Evolutionary conservation across 2,113 vertebrate genomes (phyloP), one percentile per base, ranked within the genome.

Genomic region (Carettochelys insculpta): DNA sequence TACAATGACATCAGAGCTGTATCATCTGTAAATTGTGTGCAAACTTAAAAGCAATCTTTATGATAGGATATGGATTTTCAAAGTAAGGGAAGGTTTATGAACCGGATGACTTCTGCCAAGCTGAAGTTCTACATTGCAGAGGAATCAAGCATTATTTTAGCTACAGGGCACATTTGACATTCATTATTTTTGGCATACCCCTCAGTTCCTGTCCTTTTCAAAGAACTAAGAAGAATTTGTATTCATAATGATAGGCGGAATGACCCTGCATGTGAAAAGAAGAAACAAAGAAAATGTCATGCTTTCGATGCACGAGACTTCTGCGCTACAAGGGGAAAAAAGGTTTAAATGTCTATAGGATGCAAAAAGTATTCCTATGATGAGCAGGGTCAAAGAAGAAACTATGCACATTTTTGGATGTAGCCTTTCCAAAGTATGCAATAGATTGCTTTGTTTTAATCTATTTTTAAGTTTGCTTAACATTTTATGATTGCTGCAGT

Each of bases 201-300:
- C 10, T 50, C 94, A 75, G n/a, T 94, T 94, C 86, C 85, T 92
- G 94, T 96, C 92, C 87, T 95, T 97, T 95, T 94, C 94, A 96
- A 95, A 97, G 71, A 89, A 29, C 89, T 95, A 29, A 52, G 82
- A 86, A 95, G 80, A 94, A 88, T 85, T 78, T 80, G 11, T 95
- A 89, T 92, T 85, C 73, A 54, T 89, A 94, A 91, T 80, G 79
- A 92, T 93, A 89, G 86, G 83, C 89, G 93, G 86, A 89, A 94
- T 94, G 95, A 94, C 92, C 91, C 58, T 82, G 83, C 45, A 83
- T 29, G 48, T 84, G 92, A 92, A 94, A 95, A 89, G 77, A 93
- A 87, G 45, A 82, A 76, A 83, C 65, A 90, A 90, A 84, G 5
- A 3, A 90, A 91, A 87, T 91, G 93, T 8, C n/a, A 22, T 89